Percentiles rank a stretch among this genome's conserved stretches.
Conservation (phyloP, 1,140 invertebrate species). For the Drosophila biarmipes region DNA sequence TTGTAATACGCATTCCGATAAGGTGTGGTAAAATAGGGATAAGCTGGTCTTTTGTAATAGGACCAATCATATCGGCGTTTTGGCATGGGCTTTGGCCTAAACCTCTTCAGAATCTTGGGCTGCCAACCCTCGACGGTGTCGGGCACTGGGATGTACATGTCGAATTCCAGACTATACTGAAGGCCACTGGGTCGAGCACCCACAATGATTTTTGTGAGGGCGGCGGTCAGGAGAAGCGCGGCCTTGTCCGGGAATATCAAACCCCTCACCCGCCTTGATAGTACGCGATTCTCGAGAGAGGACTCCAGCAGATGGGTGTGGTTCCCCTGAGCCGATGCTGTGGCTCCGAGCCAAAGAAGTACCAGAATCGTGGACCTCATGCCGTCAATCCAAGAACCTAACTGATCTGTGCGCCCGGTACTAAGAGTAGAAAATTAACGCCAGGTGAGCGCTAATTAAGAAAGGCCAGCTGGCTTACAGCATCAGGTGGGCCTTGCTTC, state of each 20-base stretch:
- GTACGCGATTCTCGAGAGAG: neutral
- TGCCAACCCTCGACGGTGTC: conserved; percentile 65
- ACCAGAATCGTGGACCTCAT: conserved; percentile 30
- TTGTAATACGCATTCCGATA: neutral
- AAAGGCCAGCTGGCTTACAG: neutral
- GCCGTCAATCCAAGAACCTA: conserved; percentile 17
- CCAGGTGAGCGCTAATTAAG: conserved; percentile 51
- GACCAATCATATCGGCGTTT: conserved; percentile 52
- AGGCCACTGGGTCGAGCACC: conserved; percentile 61
- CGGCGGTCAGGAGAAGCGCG: conserved; percentile 50
- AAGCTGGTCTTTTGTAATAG: neutral
- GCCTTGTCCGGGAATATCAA: conserved; percentile 62
- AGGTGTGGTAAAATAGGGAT: neutral
- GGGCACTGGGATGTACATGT: conserved; percentile 60
- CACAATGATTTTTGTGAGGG: conserved; percentile 63
- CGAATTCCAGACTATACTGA: conserved; percentile 67
- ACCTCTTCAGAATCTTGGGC: conserved; percentile 46
- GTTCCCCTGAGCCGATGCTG: neutral
- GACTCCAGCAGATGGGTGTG: conserved; percentile 3
- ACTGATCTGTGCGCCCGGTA: conserved; percentile 32
- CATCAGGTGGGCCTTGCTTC: conserved; percentile 39
- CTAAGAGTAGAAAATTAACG: conserved; percentile 25
- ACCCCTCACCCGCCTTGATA: conserved; percentile 51
- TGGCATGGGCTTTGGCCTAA: neutral
- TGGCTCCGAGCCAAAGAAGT: conserved; percentile 8